Conservation (phyloP, 2,797 vertebrate species). For the Malacoctenus gilli region DNA sequence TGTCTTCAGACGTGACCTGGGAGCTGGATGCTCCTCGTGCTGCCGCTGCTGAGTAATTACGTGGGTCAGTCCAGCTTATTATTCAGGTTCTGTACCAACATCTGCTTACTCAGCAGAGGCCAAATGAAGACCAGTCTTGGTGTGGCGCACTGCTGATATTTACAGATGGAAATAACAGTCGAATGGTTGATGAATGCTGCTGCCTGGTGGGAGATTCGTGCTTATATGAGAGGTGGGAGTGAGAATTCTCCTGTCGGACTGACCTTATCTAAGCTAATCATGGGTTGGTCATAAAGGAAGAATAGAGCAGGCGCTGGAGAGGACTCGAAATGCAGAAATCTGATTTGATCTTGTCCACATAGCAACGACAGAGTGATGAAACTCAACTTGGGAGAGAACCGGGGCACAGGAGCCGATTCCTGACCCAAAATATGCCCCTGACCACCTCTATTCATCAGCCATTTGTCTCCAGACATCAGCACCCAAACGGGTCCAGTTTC, state of each 20-base stretch:
- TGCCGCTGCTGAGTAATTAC: constrained; percentile 44
- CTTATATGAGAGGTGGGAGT: constrained; percentile 11
- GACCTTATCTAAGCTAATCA: constrained; percentile 27
- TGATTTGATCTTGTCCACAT: neutral
- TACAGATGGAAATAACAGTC: constrained; percentile 44
- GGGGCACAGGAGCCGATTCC: too few species aligned
- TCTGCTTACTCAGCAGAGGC: constrained; percentile 65
- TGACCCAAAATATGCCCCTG: too few species aligned
- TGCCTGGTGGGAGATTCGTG: constrained; percentile 29
- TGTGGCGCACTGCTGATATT: constrained; percentile 54
- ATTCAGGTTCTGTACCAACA: constrained; percentile 54
- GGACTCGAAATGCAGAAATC: neutral
- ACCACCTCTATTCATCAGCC: too few species aligned
- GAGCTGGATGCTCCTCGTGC: constrained; percentile 3
- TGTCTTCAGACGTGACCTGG: constrained; percentile 11
- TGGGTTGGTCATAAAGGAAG: constrained; percentile 3
- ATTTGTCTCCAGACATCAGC: too few species aligned
- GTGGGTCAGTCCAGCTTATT: constrained; percentile 45
- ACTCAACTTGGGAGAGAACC: too few species aligned
- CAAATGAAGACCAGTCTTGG: constrained; percentile 44
- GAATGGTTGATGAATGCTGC: too few species aligned
- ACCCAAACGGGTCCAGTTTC: neutral
- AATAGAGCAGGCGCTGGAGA: neutral
- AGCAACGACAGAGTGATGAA: too few species aligned
- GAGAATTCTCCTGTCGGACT: constrained; percentile 26